Evolutionary conservation across 2,113 vertebrate species (phyloP).

Genomic region (Callorhinus ursinus): DNA sequence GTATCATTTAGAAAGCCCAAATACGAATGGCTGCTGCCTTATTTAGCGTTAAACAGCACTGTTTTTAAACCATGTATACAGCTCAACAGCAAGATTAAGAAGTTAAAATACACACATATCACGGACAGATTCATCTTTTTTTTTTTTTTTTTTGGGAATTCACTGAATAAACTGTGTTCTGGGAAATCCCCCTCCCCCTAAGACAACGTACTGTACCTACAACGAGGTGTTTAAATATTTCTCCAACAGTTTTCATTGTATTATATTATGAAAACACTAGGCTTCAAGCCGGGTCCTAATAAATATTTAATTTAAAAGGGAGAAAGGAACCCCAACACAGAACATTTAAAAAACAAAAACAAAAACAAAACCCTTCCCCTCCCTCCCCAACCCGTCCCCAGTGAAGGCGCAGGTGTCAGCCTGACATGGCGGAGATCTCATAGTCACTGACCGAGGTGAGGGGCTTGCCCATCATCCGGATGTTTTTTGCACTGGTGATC

Average conservation of each 20-base stretch:
- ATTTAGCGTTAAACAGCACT: conserved; percentile 75
- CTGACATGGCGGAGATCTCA: conserved; percentile 94
- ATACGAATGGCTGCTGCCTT: conserved; percentile 55
- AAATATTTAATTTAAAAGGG: conserved; percentile 85
- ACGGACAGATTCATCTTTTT: conserved; percentile 77
- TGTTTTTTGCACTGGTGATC: conserved; percentile 95
- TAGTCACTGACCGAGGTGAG: conserved; percentile 93
- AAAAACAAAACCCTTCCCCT: not conserved
- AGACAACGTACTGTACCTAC: conserved; percentile 70
- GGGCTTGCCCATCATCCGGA: conserved; percentile 91
- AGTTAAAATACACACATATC: conserved; percentile 80
- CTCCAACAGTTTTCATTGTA: conserved; percentile 78
- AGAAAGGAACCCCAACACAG: conserved; percentile 39
- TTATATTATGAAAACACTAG: conserved; percentile 82
- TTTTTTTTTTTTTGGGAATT: conserved; percentile 57
- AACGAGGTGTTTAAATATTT: conserved; percentile 73
- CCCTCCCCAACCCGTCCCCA: not conserved
- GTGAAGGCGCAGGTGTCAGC: conserved; percentile 80
- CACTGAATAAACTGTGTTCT: conserved; percentile 77
- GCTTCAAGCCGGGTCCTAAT: conserved; percentile 82
- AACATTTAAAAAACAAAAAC: conserved; percentile 59
- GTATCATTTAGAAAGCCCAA: conserved; percentile 74
- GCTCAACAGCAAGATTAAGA: conserved; percentile 82
- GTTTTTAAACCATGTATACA: conserved; percentile 81
- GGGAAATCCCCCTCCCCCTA: conserved; percentile 36